Conservation (phyloP, 2,888 invertebrate species). For the Panzeria rudis region DNA sequence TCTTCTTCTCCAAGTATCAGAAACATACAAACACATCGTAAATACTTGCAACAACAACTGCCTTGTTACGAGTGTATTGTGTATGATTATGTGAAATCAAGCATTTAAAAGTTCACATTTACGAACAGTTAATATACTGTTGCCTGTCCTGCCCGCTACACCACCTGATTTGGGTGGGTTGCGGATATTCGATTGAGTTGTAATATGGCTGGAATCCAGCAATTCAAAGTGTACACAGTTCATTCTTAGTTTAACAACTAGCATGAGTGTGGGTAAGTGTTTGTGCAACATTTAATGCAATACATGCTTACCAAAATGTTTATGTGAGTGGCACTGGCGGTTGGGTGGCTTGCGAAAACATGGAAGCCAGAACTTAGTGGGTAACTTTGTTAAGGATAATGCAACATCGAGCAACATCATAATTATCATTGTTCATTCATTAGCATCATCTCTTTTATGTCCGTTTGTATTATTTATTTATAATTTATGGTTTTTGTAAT, state of each 20-base stretch:
- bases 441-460: constrained; percentile 1
- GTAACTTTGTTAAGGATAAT: constrained; percentile 41
- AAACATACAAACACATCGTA: not conserved
- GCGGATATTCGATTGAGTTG: not conserved
- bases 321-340: not conserved
- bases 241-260: not conserved
- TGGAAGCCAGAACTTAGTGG: constrained; percentile 60
- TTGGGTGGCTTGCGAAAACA: constrained; percentile 51
- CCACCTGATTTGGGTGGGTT: constrained; percentile 12
- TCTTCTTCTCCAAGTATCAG: constrained; percentile 24
- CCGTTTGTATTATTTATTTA: constrained; percentile 3
- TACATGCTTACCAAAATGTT: constrained; percentile 15
- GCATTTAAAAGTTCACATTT: constrained; percentile 55
- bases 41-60: constrained; percentile 7
- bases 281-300: constrained; percentile 53
- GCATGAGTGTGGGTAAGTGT: constrained; percentile 31
- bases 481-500: not conserved
- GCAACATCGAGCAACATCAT: constrained; percentile 17
- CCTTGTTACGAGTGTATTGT: constrained; percentile 25
- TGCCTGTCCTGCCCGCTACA: not conserved
- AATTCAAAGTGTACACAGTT: constrained; percentile 36
- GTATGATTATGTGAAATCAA: constrained; percentile 60
- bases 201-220: constrained; percentile 7
- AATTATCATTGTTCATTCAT: constrained; percentile 16
- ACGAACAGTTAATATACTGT: constrained; percentile 44